A percentile compares a stretch with the other conserved stretches of the same genome.
Evolutionary conservation across 2,113 vertebrate species (phyloP).

Genomic region (Callipepla squamata): DNA sequence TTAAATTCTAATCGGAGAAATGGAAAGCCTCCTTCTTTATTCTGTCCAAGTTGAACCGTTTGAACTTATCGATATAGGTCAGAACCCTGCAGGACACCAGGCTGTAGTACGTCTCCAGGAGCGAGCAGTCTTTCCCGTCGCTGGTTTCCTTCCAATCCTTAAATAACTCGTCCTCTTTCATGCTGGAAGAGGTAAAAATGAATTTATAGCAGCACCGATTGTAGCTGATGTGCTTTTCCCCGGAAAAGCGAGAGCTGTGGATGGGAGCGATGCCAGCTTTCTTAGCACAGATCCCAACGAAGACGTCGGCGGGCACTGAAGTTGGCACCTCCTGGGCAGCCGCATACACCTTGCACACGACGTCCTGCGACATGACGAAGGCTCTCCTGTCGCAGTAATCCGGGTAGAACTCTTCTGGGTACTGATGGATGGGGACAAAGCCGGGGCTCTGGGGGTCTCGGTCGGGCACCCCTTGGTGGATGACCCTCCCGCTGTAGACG

Average conservation of each 20-base stretch:
- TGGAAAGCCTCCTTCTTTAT: conserved; percentile 51
- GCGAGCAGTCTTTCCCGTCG: conserved; percentile 73
- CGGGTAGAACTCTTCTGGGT: conserved; percentile 82
- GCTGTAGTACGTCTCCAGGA: conserved; percentile 88
- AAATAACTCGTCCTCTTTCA: conserved; percentile 73
- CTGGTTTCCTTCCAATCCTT: conserved; percentile 84
- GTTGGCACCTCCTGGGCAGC: conserved; percentile 69
- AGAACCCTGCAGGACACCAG: conserved; percentile 88
- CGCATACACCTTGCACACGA: conserved; percentile 85
- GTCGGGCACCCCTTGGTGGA: conserved; percentile 80
- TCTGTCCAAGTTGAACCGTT: conserved; percentile 59
- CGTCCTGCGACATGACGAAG: conserved; percentile 88
- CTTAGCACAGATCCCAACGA: conserved; percentile 87
- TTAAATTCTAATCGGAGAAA: conserved; percentile 44
- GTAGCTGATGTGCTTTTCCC: conserved; percentile 85
- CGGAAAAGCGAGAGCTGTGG: conserved; percentile 90
- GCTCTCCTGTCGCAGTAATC: conserved; percentile 86
- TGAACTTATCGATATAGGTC: conserved; percentile 88
- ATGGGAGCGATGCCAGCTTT: conserved; percentile 82
- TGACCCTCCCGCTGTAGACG: conserved; percentile 85
- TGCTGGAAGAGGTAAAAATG: conserved; percentile 86
- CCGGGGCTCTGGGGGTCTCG: conserved; percentile 76
- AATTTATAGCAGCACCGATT: conserved; percentile 92
- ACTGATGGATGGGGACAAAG: conserved; percentile 78
- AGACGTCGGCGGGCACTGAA: conserved; percentile 78